phyloP scores from a whole-genome alignment of 2,797 vertebrate genomes.

The Macropodus opercularis region DNA sequence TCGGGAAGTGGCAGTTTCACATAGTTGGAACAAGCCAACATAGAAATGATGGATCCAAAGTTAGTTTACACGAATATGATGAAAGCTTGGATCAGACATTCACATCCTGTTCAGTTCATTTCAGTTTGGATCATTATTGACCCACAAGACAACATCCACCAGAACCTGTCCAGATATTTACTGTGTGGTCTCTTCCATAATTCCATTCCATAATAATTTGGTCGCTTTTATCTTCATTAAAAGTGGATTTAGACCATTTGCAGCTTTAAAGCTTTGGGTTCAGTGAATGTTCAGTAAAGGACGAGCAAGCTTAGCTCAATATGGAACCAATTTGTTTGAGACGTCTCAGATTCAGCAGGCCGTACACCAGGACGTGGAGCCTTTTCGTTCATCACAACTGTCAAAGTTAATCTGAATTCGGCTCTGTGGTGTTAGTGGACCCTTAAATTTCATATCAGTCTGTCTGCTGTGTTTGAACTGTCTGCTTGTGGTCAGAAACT shows the following conservation, averaged over 20 bases:
- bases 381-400: slow-evolving; percentile 18
- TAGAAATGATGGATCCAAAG: slow-evolving; percentile 8
- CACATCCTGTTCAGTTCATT: slow-evolving; percentile 11
- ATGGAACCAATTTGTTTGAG: not conserved
- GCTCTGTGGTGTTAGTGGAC: slow-evolving; percentile 5
- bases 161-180: slow-evolving; percentile 39
- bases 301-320: not conserved
- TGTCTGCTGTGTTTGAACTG: slow-evolving; percentile 16
- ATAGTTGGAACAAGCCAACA: slow-evolving; percentile 20
- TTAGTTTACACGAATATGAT: slow-evolving; percentile 37
- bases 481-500: slow-evolving; percentile 35
- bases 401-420: slow-evolving; percentile 20
- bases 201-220: not conserved
- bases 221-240: slow-evolving; percentile 30
- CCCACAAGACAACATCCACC: slow-evolving; percentile 26
- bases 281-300: not conserved
- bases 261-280: slow-evolving; percentile 17
- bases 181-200: slow-evolving; percentile 18
- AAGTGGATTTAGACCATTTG: slow-evolving; percentile 16
- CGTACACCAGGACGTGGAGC: not conserved
- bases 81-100: slow-evolving; percentile 11
- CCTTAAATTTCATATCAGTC: slow-evolving; percentile 10
- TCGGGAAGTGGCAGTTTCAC: slow-evolving; percentile 11
- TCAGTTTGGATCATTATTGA: slow-evolving; percentile 1
- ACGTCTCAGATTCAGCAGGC: not conserved